Base-by-base conservation (phyloP, 2,797 vertebrate species). In the Australoheros facetus region DNA sequence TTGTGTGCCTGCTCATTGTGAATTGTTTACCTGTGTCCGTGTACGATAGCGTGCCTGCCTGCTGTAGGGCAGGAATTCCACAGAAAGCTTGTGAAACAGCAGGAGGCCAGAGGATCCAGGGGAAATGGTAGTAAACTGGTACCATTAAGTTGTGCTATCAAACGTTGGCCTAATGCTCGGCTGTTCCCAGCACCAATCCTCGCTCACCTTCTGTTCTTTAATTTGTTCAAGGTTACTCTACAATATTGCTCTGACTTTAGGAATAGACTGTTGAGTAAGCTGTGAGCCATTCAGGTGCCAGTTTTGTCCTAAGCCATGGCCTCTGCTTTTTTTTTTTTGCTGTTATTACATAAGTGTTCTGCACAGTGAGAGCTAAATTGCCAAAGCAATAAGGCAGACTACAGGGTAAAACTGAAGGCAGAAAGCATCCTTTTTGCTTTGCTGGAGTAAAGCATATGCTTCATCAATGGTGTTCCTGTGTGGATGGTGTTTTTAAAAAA, bases 71-170 rank as follows among this genome's bases (percentile, higher is more conserved):
- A 89, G 89, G 91, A 91, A 93, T 94, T 92, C 87, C 90, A 84
- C 82, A 14, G 81, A 87, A 85, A 87, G 87, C 90, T 72, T 57
- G 89, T 94, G 92, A 95, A 95, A 88, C 95, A 89, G 88, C 92
- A 74, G 93, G 94, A 88, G 89, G 71, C 80, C 80, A 34, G 80
- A 81, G 82, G 78, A 87, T 92, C 82, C 83, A 73, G 87, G 88
- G 92, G 91, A 91, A 94, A 89, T 77, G 83, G 78, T 80, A 73
- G 58, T 94, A 93, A 94, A 94, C 80, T 19, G 2, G 69, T 81
- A 70, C 87, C 77, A 88, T 91, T 92, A 91, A 80, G 74, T 14
- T 45, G 78, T 87, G 84, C 83, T 71, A 80, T 89, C 73, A 73
- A 78, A 87, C 80, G 12, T 73, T 39, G 60, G 42, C 77, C 75